Percentiles rank a stretch among this genome's conserved stretches.
Evolutionary conservation across 2,888 invertebrate species (phyloP).

Genomic region (Anodontia alba): DNA sequence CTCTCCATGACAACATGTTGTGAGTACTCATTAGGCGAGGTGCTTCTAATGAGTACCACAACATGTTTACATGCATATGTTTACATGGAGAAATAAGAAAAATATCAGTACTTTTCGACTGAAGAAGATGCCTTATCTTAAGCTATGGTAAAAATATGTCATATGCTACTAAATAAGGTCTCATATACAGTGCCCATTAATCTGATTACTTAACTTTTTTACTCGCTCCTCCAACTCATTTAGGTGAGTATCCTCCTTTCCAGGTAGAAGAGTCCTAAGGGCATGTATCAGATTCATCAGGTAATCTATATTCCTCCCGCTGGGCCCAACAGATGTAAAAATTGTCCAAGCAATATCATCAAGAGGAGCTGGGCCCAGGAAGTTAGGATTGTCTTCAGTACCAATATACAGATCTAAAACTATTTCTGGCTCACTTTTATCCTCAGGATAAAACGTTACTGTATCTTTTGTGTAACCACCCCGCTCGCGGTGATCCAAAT

Average conservation of each 20-base stretch:
- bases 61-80: no score
- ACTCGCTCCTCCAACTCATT: slow-evolving; percentile 90
- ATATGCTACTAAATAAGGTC: no score
- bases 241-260: slow-evolving; percentile 91
- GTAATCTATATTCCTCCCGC: slow-evolving; percentile 96
- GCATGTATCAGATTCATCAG: slow-evolving; percentile 92
- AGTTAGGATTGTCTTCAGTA: slow-evolving; percentile 92
- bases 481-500: slow-evolving; percentile 96
- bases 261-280: slow-evolving; percentile 90
- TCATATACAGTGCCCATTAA: slow-evolving; percentile 6
- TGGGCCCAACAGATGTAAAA: slow-evolving; percentile 89
- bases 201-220: not conserved
- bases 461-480: slow-evolving; percentile 93
- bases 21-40: no score
- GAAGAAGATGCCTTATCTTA: no score
- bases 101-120: no score
- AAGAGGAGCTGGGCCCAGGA: slow-evolving; percentile 91
- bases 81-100: no score
- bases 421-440: slow-evolving; percentile 86
- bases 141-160: no score
- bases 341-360: slow-evolving; percentile 93
- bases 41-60: no score
- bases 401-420: slow-evolving; percentile 93
- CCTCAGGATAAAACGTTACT: slow-evolving; percentile 90
- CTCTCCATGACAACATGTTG: no score